Evolutionary conservation across 2,113 vertebrate species (phyloP).

Genomic region (Aegotheles bennettii): DNA sequence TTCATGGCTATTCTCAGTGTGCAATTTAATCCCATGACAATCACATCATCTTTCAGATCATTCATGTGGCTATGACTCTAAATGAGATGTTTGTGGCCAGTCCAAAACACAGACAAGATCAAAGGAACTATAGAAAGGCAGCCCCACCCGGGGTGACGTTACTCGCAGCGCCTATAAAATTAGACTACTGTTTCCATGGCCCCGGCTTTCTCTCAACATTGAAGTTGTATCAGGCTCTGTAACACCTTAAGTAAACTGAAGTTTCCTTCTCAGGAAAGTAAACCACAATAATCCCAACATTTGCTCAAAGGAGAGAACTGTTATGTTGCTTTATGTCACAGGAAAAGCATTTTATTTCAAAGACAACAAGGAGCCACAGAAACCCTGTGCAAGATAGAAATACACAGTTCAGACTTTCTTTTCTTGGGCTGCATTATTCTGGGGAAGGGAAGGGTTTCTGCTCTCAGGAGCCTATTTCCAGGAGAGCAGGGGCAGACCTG

Average conservation of each 20-base stretch:
- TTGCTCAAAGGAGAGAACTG: neutral
- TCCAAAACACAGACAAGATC: neutral
- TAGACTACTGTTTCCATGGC: neutral
- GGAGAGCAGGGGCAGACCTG: neutral
- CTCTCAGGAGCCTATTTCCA: neutral
- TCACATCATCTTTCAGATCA: neutral
- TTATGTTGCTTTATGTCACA: neutral
- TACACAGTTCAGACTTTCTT: rapidly evolving
- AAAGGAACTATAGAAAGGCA: neutral
- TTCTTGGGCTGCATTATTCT: neutral
- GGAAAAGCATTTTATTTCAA: neutral
- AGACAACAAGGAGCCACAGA: neutral
- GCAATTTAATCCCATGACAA: neutral
- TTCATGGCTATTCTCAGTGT: neutral
- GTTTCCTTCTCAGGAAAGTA: neutral
- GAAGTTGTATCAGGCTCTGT: neutral
- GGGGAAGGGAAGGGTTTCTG: neutral
- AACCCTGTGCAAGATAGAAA: neutral
- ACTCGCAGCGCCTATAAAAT: neutral
- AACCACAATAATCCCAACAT: neutral
- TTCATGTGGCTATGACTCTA: neutral
- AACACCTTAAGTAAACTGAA: neutral
- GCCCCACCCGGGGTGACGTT: neutral
- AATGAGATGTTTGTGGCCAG: neutral
- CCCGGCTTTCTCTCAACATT: neutral